Evolutionary conservation across 2,113 vertebrate species (phyloP), one percentile per base, ranked within the genome.

Genomic region (Axis porcinus): DNA sequence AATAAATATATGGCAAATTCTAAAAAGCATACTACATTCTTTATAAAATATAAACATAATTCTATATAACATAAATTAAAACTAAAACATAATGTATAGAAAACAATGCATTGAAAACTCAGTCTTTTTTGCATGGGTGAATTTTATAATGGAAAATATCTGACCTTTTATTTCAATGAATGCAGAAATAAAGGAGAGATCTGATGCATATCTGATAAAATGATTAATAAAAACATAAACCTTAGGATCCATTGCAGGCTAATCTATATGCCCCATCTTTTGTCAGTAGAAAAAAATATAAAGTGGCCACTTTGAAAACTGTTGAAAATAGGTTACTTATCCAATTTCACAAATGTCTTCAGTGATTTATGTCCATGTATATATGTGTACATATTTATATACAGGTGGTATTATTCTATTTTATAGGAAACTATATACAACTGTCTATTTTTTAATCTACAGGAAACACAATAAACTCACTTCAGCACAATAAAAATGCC

Each of bases 81-180:
- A 92, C 14, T 40, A 76, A 83, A 94, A 50, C 16, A 33, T 33
- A 81, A 33, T 81, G 9, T 50, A 19, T 81, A 50, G 16, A 50
- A 50, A 81, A 81, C 28, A 79, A 52, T 33, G 28, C 30, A 33
- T 2, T 19, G 47, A 52, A 81, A 81, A 94, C n/a, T 92, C 54
- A 92, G 58, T 92, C 91, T 93, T 70, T 93, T 70, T 95, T 95
- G 50, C 88, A 89, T 96, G 94, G 50, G 81, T 96, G 30, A 58
- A 79, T 92, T 95, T 96, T 90, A 64, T 89, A 76, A 97, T 89
- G 47, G 47, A 93, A 97, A 92, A 74, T 67, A 95, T 92, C 50
- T 97, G 93, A 97, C 93, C 64, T 97, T 98, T 97, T 95, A 78
- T 95, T 95, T 95, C 83, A 91, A 64, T 79, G 91, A 88, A 25